A percentile compares a stretch with the other conserved stretches of the same genome.
These are phyloP conservation scores for Allophyes oxyacanthae DNA, from an alignment of 2,888 invertebrate species.

Conservation along the genomic window DNA sequence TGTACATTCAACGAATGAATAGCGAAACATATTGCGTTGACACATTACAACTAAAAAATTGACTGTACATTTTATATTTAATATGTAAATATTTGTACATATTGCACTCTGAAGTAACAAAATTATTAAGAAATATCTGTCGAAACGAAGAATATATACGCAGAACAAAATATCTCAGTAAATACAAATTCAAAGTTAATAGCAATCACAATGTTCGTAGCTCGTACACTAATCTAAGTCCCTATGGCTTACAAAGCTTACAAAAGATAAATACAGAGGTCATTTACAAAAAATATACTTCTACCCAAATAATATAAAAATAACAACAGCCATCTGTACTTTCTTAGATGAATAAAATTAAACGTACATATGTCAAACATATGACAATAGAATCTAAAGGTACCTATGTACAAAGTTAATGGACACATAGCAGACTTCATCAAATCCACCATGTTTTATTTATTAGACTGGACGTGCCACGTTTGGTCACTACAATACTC, in stretches of 20 bases:
- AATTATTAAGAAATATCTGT: constrained; percentile 84
- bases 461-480: constrained; percentile 82
- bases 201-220: constrained; percentile 87
- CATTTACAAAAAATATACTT: constrained; percentile 89
- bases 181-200: constrained; percentile 83
- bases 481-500: constrained; percentile 81
- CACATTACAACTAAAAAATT: constrained; percentile 87
- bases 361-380: constrained; percentile 88
- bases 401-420: constrained; percentile 85
- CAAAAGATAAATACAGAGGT: constrained; percentile 89
- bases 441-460: constrained; percentile 71
- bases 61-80: constrained; percentile 88
- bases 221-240: constrained; percentile 86
- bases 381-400: constrained; percentile 88
- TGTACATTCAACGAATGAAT: constrained; percentile 85
- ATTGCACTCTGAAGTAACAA: constrained; percentile 92
- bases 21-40: constrained; percentile 86
- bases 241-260: constrained; percentile 88
- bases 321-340: constrained; percentile 90
- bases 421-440: constrained; percentile 73
- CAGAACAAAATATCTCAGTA: constrained; percentile 80
- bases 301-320: constrained; percentile 90
- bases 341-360: constrained; percentile 89
- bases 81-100: constrained; percentile 92
- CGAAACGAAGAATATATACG: constrained; percentile 84